Conservation (phyloP, 2,113 vertebrate genomes). For the Octodon degus region DNA sequence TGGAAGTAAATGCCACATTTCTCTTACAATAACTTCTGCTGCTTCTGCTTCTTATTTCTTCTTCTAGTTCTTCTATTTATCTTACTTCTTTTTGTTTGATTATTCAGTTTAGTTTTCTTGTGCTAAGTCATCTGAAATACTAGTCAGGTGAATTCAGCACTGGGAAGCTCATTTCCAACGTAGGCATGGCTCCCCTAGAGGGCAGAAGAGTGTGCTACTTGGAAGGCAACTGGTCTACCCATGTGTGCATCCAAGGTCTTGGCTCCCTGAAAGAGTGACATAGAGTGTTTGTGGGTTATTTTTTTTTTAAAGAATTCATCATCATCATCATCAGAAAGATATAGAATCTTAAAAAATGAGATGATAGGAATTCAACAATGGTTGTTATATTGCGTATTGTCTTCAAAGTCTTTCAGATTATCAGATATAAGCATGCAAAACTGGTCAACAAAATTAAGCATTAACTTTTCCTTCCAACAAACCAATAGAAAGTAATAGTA, state of each 20-base stretch:
- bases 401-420: no score
- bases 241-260: rapidly evolving
- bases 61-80: not conserved
- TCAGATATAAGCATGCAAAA: no score
- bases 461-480: no score
- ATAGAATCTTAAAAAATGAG: no score
- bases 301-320: no score
- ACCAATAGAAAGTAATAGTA: no score
- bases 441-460: no score
- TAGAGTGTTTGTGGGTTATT: not conserved
- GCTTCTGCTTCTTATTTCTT: not conserved
- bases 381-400: no score
- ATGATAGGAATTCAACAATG: no score
- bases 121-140: not conserved
- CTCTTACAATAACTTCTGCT: not conserved
- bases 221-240: not conserved
- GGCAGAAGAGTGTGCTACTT: not conserved
- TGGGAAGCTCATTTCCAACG: not conserved
- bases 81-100: not conserved
- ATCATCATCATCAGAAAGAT: no score
- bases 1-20: not conserved
- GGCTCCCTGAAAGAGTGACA: not conserved
- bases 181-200: not conserved
- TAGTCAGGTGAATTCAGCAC: not conserved
- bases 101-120: not conserved